These are phyloP conservation scores for Aricia artaxerxes DNA, from an alignment of 2,888 invertebrate genomes.

Conservation along the genomic window DNA sequence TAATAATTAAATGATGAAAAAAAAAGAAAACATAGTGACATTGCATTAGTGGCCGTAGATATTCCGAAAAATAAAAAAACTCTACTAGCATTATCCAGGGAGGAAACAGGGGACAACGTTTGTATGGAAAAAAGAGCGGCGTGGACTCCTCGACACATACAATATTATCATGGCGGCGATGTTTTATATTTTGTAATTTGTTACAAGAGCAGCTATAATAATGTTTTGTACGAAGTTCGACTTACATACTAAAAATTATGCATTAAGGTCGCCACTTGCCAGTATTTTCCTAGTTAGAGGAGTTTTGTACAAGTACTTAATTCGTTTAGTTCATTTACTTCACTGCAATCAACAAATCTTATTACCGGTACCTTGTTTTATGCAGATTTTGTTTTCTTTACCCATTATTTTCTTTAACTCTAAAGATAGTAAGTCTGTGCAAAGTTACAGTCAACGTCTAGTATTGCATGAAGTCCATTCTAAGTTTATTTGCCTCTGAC, in stretches of 20 bases:
- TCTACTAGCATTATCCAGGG: no score
- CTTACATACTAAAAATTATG: background rate
- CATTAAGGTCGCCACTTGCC: background rate
- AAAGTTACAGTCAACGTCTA: background rate
- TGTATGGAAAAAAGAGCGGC: no score
- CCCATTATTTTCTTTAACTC: background rate
- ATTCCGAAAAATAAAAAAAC: no score
- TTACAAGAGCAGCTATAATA: background rate
- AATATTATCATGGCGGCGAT: no score
- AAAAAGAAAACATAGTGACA: no score
- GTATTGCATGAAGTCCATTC: background rate
- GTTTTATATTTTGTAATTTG: no score
- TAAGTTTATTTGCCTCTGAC: background rate
- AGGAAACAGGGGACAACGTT: no score
- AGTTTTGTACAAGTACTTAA: background rate
- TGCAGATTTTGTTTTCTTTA: background rate
- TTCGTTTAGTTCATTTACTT: background rate
- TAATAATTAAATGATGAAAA: no score
- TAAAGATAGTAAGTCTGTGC: background rate
- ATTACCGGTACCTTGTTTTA: background rate
- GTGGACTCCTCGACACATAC: no score
- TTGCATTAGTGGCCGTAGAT: no score
- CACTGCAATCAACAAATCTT: constrained; percentile 10
- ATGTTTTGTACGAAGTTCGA: background rate
- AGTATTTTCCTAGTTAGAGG: background rate